phyloP scores from a whole-genome alignment of 2,888 invertebrate genomes.

The Drosophila buzzatii region DNA sequence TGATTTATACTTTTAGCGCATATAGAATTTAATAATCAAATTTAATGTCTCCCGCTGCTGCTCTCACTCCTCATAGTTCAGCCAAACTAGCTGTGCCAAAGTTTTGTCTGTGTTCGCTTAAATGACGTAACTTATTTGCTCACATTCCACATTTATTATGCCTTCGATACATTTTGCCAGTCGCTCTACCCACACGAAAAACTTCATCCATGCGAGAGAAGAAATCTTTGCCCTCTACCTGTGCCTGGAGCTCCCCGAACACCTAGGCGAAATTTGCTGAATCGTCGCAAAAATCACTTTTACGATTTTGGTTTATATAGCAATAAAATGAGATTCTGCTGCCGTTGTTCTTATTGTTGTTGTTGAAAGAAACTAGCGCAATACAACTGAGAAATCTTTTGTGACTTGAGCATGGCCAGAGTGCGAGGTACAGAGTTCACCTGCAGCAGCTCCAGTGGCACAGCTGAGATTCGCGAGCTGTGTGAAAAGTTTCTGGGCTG shows the following conservation, averaged over 20 bases:
- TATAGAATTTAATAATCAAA: slow-evolving; percentile 9
- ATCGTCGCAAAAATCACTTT: slow-evolving; percentile 79
- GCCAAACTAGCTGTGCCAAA: slow-evolving; percentile 3
- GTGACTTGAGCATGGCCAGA: slow-evolving; percentile 26
- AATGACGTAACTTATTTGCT: slow-evolving; percentile 51
- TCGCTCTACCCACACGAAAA: slow-evolving; percentile 14
- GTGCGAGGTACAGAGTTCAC: neutral
- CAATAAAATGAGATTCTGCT: slow-evolving; percentile 58
- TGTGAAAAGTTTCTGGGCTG: slow-evolving; percentile 66
- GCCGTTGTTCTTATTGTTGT: slow-evolving; percentile 26
- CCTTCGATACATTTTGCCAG: slow-evolving; percentile 29
- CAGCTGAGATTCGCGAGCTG: slow-evolving; percentile 58
- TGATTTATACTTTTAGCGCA: neutral
- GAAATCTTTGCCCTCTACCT: slow-evolving; percentile 26
- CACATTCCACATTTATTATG: slow-evolving; percentile 50
- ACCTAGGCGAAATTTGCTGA: slow-evolving; percentile 65
- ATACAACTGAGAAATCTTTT: slow-evolving; percentile 77
- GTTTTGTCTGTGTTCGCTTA: slow-evolving; percentile 4
- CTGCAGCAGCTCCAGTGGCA: slow-evolving; percentile 10
- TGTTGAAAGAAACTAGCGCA: slow-evolving; percentile 67
- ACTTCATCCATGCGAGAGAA: slow-evolving; percentile 31
- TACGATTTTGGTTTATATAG: slow-evolving; percentile 79
- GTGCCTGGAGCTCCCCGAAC: slow-evolving; percentile 7
- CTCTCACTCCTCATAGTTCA: neutral
- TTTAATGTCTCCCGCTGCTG: neutral